A percentile compares a stretch with the other conserved stretches of the same genome.
Conservation (phyloP, 1,140 invertebrate genomes). For the Nasonia giraulti region DNA sequence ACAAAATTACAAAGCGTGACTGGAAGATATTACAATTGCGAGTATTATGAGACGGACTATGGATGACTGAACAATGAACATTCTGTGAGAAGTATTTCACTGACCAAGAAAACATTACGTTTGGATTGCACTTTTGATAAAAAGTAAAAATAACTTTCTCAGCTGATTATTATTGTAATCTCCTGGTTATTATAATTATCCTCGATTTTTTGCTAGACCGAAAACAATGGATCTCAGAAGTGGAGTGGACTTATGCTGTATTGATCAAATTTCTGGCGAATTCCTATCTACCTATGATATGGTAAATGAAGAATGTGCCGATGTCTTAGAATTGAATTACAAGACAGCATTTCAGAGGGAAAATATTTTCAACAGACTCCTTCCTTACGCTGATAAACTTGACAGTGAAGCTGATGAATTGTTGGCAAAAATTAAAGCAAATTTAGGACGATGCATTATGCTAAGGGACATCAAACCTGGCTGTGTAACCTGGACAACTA, state of each 20-base stretch:
- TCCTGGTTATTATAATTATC: background rate
- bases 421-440: slow-evolving; percentile 80
- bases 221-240: slow-evolving; percentile 25
- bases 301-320: slow-evolving; percentile 22
- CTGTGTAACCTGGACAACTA: slow-evolving; percentile 78
- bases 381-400: slow-evolving; percentile 80
- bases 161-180: background rate
- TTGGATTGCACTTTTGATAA: background rate
- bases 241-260: slow-evolving; percentile 21
- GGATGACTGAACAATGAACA: slow-evolving; percentile 2
- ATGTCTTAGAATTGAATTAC: slow-evolving; percentile 35
- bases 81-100: background rate
- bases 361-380: slow-evolving; percentile 78
- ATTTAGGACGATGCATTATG: slow-evolving; percentile 80
- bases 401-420: slow-evolving; percentile 79
- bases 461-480: slow-evolving; percentile 81
- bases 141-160: slow-evolving; percentile 33
- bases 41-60: slow-evolving; percentile 18
- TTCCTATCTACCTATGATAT: slow-evolving; percentile 26
- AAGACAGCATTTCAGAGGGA: slow-evolving; percentile 75
- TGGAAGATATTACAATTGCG: slow-evolving; percentile 15
- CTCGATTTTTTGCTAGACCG: background rate
- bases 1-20: slow-evolving; percentile 40
- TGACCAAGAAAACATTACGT: background rate
- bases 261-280: slow-evolving; percentile 40